Evolutionary conservation across 2,797 vertebrate species (phyloP), one percentile per base, ranked within the genome.

Genomic region (Melanotaenia boesemani): DNA sequence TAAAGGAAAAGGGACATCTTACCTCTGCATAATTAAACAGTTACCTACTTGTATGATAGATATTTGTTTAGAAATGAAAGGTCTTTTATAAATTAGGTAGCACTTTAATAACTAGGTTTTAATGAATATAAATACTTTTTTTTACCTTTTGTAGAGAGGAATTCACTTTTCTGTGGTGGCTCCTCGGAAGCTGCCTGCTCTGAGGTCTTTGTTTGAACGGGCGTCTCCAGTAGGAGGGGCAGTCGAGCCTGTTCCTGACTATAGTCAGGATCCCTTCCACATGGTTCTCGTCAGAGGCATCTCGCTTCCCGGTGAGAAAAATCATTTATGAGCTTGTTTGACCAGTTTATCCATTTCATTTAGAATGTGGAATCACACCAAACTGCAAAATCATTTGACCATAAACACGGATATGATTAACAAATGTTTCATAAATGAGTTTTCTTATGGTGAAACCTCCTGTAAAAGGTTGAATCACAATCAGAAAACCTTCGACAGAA

Each of bases 131-230:
- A 44, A 26, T 58, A 1, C 0, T 77, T 62, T 44, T 46, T 57
- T 60, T 69, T 26, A 20, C 5, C 18, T 48, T 4, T 68, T 56
- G 1, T 58, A 98, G 97, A 95, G 93, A 56, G 97, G 97, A 37
- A 97, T 98, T 79, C 95, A 97, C 80, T 98, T 98, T 88, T 98
- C 97, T 0, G 95, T 98, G 2, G 95, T 98, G 55, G 96, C 97
- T 6, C 97, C 97, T 0, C 94, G 96, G 59, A 98, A 97, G 61
- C 93, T 98, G 34, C 97, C 97, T 0, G 96, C 97, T 0, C 88
- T 98, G 6, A 92, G 96, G 32, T 92, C 95, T 3, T 89, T 98
- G 72, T 98, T 95, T 44, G 97, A 98, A 41, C 91, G 97, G 56
- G 97, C 96, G 0, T 95, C 95, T 12, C 94, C 96, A 0, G 93